These are phyloP conservation scores for Calonectris borealis DNA, from an alignment of 2,113 vertebrate species.

Conservation along the genomic window DNA sequence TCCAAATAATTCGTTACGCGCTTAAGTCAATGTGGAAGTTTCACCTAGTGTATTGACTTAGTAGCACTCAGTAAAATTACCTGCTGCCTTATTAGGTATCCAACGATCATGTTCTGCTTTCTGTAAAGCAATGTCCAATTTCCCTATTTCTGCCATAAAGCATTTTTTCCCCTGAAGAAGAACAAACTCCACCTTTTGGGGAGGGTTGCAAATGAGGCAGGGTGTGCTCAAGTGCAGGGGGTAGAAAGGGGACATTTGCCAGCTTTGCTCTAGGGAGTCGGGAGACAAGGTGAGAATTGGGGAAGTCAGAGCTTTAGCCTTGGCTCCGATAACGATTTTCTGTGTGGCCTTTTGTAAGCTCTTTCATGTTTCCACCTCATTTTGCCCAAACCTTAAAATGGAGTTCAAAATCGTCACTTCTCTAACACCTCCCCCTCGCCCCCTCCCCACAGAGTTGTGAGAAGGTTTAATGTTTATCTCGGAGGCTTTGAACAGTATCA, in stretches of 20 bases:
- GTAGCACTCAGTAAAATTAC: not conserved
- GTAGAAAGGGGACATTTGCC: not conserved
- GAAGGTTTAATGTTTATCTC: conserved; percentile 15
- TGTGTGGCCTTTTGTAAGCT: not conserved
- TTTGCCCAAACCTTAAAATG: conserved; percentile 46
- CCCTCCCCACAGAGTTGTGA: not conserved
- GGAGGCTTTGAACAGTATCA: not conserved
- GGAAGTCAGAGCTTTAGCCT: not conserved
- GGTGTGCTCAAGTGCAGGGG: fast-evolving
- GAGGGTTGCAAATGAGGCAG: not conserved
- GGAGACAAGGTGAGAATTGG: not conserved
- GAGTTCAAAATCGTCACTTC: conserved; percentile 14
- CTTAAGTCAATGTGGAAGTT: not conserved
- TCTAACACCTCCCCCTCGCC: conserved; percentile 4
- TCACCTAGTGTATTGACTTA: not conserved
- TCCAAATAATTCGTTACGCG: not conserved
- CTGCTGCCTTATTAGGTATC: not conserved
- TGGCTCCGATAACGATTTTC: not conserved
- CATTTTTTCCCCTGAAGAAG: not conserved
- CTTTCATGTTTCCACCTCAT: not conserved
- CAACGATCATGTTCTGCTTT: not conserved
- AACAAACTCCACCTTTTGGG: not conserved
- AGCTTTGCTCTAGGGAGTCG: not conserved
- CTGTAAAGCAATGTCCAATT: not conserved
- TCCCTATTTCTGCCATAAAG: not conserved